Base-by-base conservation (phyloP, 2,113 vertebrate genomes). In the Camelus dromedarius region DNA sequence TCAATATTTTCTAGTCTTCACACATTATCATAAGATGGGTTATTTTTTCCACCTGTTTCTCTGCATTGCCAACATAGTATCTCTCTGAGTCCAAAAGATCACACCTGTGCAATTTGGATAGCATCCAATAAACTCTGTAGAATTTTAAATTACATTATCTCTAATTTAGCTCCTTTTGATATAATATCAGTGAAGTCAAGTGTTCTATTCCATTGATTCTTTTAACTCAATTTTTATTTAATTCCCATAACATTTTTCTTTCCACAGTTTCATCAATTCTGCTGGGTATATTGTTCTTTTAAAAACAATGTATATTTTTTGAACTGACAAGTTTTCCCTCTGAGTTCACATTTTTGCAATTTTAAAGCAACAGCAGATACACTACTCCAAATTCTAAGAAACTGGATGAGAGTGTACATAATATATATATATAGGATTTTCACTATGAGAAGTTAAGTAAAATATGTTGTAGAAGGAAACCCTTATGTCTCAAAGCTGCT, bases 21-120 rank as follows among this genome's bases (percentile, higher is more conserved):
- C 93, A 98, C 96, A 95, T 96, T 95, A 96, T 96, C 86, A 76
- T 95, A 96, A 92, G 83, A 97, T 54, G 42, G 77, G 77, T 94
- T 97, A 95, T 79, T 96, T 97, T 97, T 96, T 79, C 94, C 95
- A 98, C 97, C 96, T 96, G 94, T 94, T 96, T 96, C 22, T 85
- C 94, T 95, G 13, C 83, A 83, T 80, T 97, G 96, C 96, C 96
- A 97, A 83, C 72, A 96, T 32, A 91, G 66, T 89, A 76, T 58
- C 66, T 95, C 20, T 95, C 91, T 89, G 81, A 87, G 77, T 97
- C 92, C 95, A 97, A 97, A 96, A 97, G 92, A 97, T 97, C 96
- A 97, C 97, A 97, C 96, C 96, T 97, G 98, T 97, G 97, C 79
- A 97, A 88, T 92, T 81, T 97, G 97, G 96, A 97, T 97, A 67